These are phyloP conservation scores for Polyommatus iphigenia DNA, from an alignment of 2,888 invertebrate species.

Conservation along the genomic window DNA sequence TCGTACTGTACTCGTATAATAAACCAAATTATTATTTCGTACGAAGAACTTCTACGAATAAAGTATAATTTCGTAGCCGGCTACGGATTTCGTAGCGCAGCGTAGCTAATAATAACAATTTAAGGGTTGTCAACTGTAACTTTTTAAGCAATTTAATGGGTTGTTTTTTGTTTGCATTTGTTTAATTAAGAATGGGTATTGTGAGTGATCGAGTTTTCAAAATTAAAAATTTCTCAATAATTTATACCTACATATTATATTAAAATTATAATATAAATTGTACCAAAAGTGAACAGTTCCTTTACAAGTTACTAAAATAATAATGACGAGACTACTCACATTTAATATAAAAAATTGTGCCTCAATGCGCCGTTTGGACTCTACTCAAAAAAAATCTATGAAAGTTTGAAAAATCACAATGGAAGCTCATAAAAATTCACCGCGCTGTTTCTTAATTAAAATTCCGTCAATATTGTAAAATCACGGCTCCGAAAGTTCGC, in stretches of 20 bases:
- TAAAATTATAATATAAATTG: too few species aligned
- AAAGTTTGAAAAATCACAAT: constrained; percentile 10
- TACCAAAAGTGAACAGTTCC: too few species aligned
- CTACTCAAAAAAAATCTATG: not conserved
- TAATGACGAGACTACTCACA: too few species aligned
- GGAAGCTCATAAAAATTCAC: constrained; percentile 20
- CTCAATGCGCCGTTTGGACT: too few species aligned
- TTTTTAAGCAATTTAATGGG: constrained; percentile 9
- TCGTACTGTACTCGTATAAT: constrained; percentile 51
- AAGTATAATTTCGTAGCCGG: constrained; percentile 29
- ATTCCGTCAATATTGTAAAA: constrained; percentile 40
- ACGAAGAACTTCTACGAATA: constrained; percentile 40
- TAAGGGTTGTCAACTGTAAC: not conserved
- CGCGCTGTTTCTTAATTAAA: constrained; percentile 35
- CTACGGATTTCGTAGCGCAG: constrained; percentile 25
- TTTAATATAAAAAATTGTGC: too few species aligned
- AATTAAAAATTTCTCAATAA: too few species aligned
- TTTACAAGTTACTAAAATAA: too few species aligned
- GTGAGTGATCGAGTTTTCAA: too few species aligned
- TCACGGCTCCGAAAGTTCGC: constrained; percentile 44
- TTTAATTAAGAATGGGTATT: too few species aligned
- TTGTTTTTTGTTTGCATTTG: not conserved
- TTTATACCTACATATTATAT: too few species aligned
- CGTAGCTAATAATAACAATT: not conserved
- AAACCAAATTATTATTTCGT: constrained; percentile 46